Evolutionary conservation across 2,113 vertebrate species (phyloP).

Genomic region (Hippocampus barbouri): DNA sequence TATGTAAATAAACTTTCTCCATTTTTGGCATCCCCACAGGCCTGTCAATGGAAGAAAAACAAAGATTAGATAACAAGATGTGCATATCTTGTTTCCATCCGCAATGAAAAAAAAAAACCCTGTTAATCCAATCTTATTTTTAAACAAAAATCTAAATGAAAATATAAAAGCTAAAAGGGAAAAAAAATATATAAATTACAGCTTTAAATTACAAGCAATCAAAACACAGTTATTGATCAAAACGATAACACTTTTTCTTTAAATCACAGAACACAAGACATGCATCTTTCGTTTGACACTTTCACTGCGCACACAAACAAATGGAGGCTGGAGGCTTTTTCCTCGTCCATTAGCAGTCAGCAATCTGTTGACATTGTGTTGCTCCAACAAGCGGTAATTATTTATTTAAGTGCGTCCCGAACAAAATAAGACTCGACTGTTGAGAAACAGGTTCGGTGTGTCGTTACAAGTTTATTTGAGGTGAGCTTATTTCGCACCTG

Average conservation of each 20-base stretch:
- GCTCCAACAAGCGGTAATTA: background rate
- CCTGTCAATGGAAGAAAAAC: slow-evolving; percentile 63
- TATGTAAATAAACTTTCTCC: slow-evolving; percentile 99
- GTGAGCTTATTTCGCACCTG: background rate
- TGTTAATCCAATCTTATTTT: too few species aligned
- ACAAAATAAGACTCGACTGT: background rate
- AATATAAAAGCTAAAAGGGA: too few species aligned
- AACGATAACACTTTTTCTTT: too few species aligned
- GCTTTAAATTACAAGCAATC: too few species aligned
- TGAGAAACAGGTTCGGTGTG: background rate
- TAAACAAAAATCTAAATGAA: background rate
- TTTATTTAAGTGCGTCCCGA: too few species aligned
- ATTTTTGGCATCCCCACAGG: slow-evolving; percentile 99
- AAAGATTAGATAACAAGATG: background rate
- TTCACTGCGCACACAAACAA: too few species aligned
- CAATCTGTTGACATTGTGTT: background rate
- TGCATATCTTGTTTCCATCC: background rate
- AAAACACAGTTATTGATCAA: too few species aligned
- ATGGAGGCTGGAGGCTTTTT: too few species aligned
- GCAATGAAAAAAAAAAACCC: background rate
- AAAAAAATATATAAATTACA: too few species aligned
- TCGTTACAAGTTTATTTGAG: background rate
- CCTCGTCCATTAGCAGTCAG: too few species aligned
- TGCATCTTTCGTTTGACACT: too few species aligned
- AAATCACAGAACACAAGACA: too few species aligned